Evolutionary conservation across 2,888 invertebrate species (phyloP), one percentile per base, ranked within the genome.

Genomic region (Limnephilus marmoratus): DNA sequence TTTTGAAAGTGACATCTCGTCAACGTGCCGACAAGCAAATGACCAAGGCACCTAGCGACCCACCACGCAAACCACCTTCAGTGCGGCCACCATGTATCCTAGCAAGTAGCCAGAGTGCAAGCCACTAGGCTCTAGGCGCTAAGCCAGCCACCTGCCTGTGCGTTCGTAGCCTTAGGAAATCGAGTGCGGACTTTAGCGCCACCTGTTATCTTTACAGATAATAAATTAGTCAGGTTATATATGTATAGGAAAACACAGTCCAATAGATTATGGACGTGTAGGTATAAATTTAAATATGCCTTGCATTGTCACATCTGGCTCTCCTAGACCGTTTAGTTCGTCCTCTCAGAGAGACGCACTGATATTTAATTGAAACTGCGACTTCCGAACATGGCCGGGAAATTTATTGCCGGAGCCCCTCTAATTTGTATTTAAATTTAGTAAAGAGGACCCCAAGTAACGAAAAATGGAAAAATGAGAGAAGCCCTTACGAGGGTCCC

Each of bases 401-500:
- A 90, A 92, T 92, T 92, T 92, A 92, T 92, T 85, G 85, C 90
- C 82, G 41, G 68, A 90, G 86, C 53, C 81, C 81, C 86, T 92
- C 93, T 93, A 93, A 93, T 93, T 93, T 93, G 93, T 93, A 93
- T 93, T 93, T 90, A 93, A 93, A 93, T 93, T 92, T 90, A 92
- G 91, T 91, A 89, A 91, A 90, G 92, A 91, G 92, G 80, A 37
- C 90, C 68, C 87, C 80, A 86, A 82, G 88, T 85, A 88, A 91
- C 88, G 91, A 91, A 81, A 85, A 49, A 37, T 45, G 68, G 34
- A 91, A 91, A 91, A 91, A 85, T 81, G 83, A 92, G 81, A 81
- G 34, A 53, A 37, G 37, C 82, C n/a, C 49, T 93, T 90, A 93
- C 93, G 92, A 86, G 91, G 92, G 92, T 91, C 91, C 93, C 34